Evolutionary conservation across 2,113 vertebrate genomes (phyloP).

Genomic region (Rhinolophus sinicus): DNA sequence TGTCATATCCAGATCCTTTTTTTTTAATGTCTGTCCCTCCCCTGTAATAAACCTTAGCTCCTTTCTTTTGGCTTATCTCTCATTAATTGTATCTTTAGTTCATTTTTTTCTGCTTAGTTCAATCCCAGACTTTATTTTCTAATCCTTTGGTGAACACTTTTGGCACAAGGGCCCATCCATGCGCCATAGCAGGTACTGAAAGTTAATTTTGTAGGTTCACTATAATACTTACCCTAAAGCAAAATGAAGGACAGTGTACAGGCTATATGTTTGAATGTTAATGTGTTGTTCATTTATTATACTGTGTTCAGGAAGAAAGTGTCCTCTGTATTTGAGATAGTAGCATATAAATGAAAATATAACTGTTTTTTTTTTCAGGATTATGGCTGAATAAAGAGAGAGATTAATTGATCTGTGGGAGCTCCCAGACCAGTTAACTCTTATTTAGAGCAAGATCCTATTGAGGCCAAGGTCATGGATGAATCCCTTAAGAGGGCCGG

Average conservation of each 20-base stretch:
- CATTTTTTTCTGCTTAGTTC: not conserved
- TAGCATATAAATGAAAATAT: constrained; percentile 25
- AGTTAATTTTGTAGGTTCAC: not conserved
- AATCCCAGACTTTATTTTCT: constrained; percentile 15
- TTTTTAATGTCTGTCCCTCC: not conserved
- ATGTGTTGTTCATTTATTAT: not conserved
- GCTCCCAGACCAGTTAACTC: not conserved
- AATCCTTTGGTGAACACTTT: not conserved
- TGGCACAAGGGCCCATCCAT: not conserved
- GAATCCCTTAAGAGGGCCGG: not conserved
- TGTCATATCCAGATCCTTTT: no score
- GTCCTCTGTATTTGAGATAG: constrained; percentile 16
- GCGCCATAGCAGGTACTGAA: not conserved
- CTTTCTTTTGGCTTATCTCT: not conserved
- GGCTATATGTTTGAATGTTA: not conserved
- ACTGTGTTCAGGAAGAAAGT: not conserved
- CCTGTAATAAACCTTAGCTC: not conserved
- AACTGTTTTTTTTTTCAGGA: constrained; percentile 1
- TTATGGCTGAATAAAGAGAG: not conserved
- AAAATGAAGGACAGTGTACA: not conserved
- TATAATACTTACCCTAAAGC: not conserved
- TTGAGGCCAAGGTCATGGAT: constrained; percentile 37
- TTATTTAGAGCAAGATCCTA: constrained; percentile 7
- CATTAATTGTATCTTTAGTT: not conserved
- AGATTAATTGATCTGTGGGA: constrained; percentile 27